A percentile compares a stretch with the other conserved stretches of the same genome.
Evolutionary conservation across 2,888 invertebrate species (phyloP).

Genomic region (Oscheius sp.): DNA sequence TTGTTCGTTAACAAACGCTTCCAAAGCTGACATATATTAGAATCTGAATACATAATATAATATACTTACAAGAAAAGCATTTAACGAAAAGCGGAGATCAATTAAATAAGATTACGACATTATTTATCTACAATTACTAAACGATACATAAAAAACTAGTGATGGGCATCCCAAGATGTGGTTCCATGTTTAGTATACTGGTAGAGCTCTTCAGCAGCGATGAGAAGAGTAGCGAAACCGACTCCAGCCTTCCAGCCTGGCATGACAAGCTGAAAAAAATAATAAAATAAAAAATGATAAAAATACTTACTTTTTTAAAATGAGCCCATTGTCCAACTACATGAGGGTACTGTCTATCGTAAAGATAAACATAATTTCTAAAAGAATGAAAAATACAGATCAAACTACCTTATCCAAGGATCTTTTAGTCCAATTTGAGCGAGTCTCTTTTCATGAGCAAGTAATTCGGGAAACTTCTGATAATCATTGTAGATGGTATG

Average conservation of each 20-base stretch:
- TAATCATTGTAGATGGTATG: conserved; percentile 66
- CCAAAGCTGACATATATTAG: conserved; percentile 62
- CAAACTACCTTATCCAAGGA: conserved; percentile 68
- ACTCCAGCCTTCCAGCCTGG: conserved; percentile 65
- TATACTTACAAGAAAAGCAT: not conserved
- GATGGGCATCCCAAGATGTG: conserved; percentile 63
- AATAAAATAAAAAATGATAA: not conserved
- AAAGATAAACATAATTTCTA: conserved; percentile 65
- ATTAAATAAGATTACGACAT: not conserved
- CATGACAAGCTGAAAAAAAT: conserved; percentile 52
- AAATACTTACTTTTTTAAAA: conserved; percentile 49
- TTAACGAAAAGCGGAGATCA: not conserved
- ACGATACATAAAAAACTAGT: conserved; percentile 38
- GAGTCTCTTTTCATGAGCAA: conserved; percentile 63
- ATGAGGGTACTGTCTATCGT: conserved; percentile 56
- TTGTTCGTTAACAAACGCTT: conserved; percentile 68
- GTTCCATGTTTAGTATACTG: conserved; percentile 60
- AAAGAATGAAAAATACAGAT: conserved; percentile 26
- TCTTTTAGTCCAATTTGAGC: conserved; percentile 66
- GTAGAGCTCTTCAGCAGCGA: conserved; percentile 64
- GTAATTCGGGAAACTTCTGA: conserved; percentile 61
- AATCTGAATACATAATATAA: not conserved
- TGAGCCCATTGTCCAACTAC: conserved; percentile 60
- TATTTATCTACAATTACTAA: conserved; percentile 11
- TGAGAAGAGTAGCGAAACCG: conserved; percentile 56